Evolutionary conservation across 2,888 invertebrate genomes (phyloP), one percentile per base, ranked within the genome.

Genomic region (Xylophagus ater): DNA sequence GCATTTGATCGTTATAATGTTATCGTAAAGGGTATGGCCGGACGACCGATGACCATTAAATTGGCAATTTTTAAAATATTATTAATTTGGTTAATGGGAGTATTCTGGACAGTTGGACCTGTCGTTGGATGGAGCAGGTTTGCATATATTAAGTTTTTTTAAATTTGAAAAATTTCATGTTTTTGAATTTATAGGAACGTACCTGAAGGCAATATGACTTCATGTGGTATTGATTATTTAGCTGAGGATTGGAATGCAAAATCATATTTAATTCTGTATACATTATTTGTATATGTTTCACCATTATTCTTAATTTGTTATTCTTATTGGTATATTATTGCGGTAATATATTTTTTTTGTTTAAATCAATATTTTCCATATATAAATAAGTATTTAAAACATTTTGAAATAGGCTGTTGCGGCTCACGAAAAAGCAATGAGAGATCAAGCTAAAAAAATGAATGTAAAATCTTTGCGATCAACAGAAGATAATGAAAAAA

Each of bases 391-490:
- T 10, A 71, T 71, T 48, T 64, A 69, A 47, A 46, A 7, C 8
- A 70, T 17, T 26, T n/a, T 8, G 5, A 26, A 26, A 26, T 56
- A 81, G 73, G 86, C 86, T 48, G 86, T 86, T 42, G 71, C 81
- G 41, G 81, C 81, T 51, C 89, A 89, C 67, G 88, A 89, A 63
- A 85, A 78, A 55, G 73, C 72, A 29, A 86, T 89, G 84, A 72
- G 85, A 52, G 88, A 87, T 60, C 88, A 89, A 66, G 89, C 89
- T 37, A 88, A 88, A 66, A 89, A 89, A 67, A 89, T 89, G 89
- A 89, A 89, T 62, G 89, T 89, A 4, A 82, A 87, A 45, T 87
- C 87, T 24, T 71, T 89, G 39, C 72, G 88, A 57, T 84, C 85
- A 23, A 74, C 81, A 19, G 84, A 86, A 56, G 75, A 78, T 48